Percentiles rank a stretch among this genome's conserved stretches.
Evolutionary conservation across 2,888 invertebrate genomes (phyloP).

Genomic region (Tachina lurida): DNA sequence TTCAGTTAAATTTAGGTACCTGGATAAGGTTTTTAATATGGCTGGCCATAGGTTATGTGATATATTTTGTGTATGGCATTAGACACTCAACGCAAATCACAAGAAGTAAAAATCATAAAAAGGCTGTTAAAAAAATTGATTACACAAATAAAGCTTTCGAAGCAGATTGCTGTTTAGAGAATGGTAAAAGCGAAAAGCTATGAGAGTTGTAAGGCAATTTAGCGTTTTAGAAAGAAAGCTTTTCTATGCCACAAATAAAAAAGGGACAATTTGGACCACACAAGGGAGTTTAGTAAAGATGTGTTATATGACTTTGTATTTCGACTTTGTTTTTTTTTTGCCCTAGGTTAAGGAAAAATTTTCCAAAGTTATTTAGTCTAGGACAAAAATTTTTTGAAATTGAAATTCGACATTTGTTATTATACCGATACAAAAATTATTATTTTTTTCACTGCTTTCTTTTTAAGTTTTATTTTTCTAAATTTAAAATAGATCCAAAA

Average conservation of each 20-base stretch:
- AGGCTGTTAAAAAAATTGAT: conserved; percentile 72
- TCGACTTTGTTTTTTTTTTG: too few species aligned
- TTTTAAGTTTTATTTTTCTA: too few species aligned
- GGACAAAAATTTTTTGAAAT: too few species aligned
- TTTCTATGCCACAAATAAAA: neutral
- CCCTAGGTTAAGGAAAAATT: too few species aligned
- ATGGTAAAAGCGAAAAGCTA: conserved; percentile 65
- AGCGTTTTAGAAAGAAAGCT: neutral
- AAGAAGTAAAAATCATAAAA: conserved; percentile 79
- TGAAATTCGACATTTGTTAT: too few species aligned
- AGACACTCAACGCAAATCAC: conserved; percentile 87
- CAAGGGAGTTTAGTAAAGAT: too few species aligned
- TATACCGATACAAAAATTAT: too few species aligned
- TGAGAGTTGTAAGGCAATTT: neutral
- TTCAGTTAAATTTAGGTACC: conserved; percentile 91
- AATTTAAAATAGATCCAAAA: too few species aligned
- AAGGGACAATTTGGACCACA: too few species aligned
- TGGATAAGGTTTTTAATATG: conserved; percentile 96
- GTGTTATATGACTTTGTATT: too few species aligned
- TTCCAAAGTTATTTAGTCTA: too few species aligned
- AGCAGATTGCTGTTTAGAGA: conserved; percentile 77
- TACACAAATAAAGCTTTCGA: conserved; percentile 78
- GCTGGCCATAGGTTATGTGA: conserved; percentile 92
- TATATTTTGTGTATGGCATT: conserved; percentile 94
- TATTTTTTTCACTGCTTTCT: too few species aligned